Base-by-base conservation (phyloP, 1,140 invertebrate species). In the Lepidurus packardi region DNA sequence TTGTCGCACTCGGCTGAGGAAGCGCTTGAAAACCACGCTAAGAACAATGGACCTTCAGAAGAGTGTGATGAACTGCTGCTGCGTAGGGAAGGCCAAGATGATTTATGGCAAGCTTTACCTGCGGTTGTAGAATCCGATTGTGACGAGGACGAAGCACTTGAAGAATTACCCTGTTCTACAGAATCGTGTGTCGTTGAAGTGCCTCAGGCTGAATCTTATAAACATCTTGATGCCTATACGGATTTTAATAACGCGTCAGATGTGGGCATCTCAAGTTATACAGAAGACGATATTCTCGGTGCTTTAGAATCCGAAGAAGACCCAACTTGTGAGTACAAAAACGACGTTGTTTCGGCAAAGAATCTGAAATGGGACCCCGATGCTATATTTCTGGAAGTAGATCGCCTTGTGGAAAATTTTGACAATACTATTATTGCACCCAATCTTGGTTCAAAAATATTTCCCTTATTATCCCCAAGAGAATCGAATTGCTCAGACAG, bases 21-120 rank as follows among this genome's bases (percentile, higher is more conserved):
- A n/a, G 16, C 53, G 53, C 13, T 65, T 7, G 6, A 65, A 65
- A 65, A 16, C 13, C 6, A 21, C 13, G 6, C 53, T 13, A 65
- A 65, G 53, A 65, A 77, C 41, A 45, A n/a, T n/a, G 47, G 73
- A 21, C 9, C 16, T 13, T 13, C 74, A 41, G 78, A 78, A 21
- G 73, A 78, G 42, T 10, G n/a, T 43, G 47, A 73, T 43, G 45
- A 78, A 73, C 41, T 7, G 42, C 53, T 73, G 11, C 53, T 65
- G 16, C 53, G 53, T n/a, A 16, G 21, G 53, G 53, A 65, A 11
- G 73, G 43, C 43, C 41, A 75, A 24, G 41, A 73, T 24, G 78
- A 78, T 74, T 34, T 80, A 34, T 80, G 79, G 79, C 77, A 80
- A 77, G 79, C 79, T 43, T 76, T 80, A 16, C 79, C 79, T 11